phyloP scores from a whole-genome alignment of 2,888 invertebrate species.

The Archips crataeganus region DNA sequence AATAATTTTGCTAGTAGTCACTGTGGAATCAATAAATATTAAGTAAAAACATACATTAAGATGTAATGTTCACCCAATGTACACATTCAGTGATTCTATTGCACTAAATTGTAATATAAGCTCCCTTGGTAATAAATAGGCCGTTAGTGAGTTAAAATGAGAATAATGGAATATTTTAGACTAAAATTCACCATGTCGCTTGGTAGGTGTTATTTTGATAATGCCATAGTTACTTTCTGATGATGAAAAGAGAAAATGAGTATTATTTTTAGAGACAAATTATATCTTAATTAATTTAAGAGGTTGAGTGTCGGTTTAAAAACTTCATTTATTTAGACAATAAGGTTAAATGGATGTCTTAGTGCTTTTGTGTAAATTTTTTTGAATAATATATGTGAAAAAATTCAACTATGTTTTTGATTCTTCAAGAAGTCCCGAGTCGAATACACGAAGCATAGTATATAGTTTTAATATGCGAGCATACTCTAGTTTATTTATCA shows the following conservation, averaged over 20 bases:
- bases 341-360: slow-evolving; percentile 86
- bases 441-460: too few relatives aligned
- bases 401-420: slow-evolving; percentile 60
- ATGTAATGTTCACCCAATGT: slow-evolving; percentile 74
- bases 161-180: slow-evolving; percentile 69
- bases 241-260: slow-evolving; percentile 72
- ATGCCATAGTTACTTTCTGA: slow-evolving; percentile 77
- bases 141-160: slow-evolving; percentile 64
- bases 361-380: slow-evolving; percentile 87
- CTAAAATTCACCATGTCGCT: slow-evolving; percentile 71
- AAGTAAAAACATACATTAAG: slow-evolving; percentile 67
- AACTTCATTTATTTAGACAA: slow-evolving; percentile 85
- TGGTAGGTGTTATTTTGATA: slow-evolving; percentile 76
- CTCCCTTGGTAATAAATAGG: slow-evolving; percentile 71
- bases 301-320: slow-evolving; percentile 82
- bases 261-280: slow-evolving; percentile 86
- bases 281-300: slow-evolving; percentile 80
- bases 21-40: slow-evolving; percentile 39
- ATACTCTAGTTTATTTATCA: too few relatives aligned
- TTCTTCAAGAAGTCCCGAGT: slow-evolving; percentile 32
- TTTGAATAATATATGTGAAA: slow-evolving; percentile 86
- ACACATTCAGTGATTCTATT: slow-evolving; percentile 75
- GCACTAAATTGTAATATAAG: slow-evolving; percentile 80
- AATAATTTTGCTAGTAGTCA: slow-evolving; percentile 42
- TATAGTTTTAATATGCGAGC: too few relatives aligned